Conservation (phyloP, 2,888 invertebrate species). For the Chalcis sispes region DNA sequence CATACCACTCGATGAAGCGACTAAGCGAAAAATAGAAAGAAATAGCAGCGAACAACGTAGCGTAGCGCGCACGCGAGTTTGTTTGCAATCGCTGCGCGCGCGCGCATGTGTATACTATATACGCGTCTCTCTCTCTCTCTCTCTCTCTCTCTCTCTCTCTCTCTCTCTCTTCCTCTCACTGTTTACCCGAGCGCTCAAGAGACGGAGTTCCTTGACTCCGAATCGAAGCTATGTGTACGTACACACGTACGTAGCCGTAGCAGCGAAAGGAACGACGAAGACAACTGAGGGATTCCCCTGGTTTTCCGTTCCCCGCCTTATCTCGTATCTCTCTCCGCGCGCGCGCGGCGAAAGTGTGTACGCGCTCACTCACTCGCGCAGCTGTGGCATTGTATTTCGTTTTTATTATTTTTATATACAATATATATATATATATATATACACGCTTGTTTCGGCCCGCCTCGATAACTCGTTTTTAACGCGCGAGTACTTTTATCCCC, state of each 20-base stretch:
- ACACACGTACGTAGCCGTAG: not conserved
- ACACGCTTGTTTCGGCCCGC: no score
- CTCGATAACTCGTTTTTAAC: no score
- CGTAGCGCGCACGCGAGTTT: slow-evolving; percentile 29
- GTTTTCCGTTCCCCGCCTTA: slow-evolving; percentile 2
- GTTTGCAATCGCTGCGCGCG: slow-evolving; percentile 8
- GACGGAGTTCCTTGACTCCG: slow-evolving; percentile 64
- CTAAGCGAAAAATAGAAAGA: no score
- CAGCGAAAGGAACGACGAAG: slow-evolving; percentile 34
- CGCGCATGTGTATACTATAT: not conserved
- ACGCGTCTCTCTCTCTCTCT: slow-evolving; percentile 21
- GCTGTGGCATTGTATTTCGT: not conserved
- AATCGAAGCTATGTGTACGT: slow-evolving; percentile 58
- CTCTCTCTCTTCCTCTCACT: slow-evolving; percentile 5
- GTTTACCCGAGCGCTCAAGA: slow-evolving; percentile 12
- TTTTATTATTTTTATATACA: no score
- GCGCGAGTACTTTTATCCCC: no score
- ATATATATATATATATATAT: no score
- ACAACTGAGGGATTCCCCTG: slow-evolving; percentile 33
- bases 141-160: no score
- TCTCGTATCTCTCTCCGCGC: not conserved
- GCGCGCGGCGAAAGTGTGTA: slow-evolving; percentile 9
- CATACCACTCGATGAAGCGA: no score
- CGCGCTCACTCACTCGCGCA: not conserved
- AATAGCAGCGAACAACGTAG: not conserved